A percentile compares a stretch with the other conserved stretches of the same genome.
Conservation (phyloP, 2,113 vertebrate species). For the Xenus cinereus region DNA sequence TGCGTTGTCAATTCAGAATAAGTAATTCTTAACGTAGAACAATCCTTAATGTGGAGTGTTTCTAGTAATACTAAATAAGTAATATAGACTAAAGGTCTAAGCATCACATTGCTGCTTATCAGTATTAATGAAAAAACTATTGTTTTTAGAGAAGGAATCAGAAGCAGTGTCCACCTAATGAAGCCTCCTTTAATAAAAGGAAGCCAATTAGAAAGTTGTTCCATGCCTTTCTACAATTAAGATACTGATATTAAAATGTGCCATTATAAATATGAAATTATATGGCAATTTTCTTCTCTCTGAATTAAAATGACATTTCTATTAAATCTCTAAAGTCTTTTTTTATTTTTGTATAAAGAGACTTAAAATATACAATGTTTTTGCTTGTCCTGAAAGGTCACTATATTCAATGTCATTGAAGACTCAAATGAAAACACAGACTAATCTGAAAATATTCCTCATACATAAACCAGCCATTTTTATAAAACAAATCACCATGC, state of each 20-base stretch:
- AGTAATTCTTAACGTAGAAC: background rate
- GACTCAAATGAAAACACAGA: background rate
- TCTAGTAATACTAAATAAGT: background rate
- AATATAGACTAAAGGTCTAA: background rate
- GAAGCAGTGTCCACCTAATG: background rate
- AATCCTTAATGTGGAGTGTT: background rate
- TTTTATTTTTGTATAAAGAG: background rate
- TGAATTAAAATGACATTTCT: background rate
- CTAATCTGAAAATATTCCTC: background rate
- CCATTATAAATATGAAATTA: background rate
- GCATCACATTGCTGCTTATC: background rate
- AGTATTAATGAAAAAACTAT: background rate
- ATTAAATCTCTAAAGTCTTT: background rate
- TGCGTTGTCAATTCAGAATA: background rate
- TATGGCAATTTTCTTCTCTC: background rate
- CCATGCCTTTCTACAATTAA: background rate
- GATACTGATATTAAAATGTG: background rate
- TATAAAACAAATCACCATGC: background rate
- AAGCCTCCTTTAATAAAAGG: background rate
- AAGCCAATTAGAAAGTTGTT: background rate
- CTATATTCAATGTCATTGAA: background rate
- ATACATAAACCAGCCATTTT: background rate
- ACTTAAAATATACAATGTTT: background rate
- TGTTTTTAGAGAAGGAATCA: background rate
- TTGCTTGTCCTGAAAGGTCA: background rate